phyloP scores from a whole-genome alignment of 2,888 invertebrate genomes.

The Sceliomorpha sp. region DNA sequence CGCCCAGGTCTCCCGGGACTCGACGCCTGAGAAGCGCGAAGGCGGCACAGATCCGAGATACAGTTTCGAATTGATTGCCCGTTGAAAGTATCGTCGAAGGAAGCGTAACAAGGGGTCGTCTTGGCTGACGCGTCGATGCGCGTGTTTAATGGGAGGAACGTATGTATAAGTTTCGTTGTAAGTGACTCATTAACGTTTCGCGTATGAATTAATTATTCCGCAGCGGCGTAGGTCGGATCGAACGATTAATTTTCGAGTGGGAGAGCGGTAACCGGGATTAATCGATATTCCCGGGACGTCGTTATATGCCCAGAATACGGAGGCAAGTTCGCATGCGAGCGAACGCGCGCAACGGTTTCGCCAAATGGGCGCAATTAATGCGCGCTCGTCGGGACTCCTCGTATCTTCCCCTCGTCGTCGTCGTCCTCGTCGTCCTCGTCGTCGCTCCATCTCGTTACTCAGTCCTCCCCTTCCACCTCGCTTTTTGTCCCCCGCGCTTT shows the following conservation, averaged over 20 bases:
- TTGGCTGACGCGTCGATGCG: slow-evolving; percentile 1
- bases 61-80: slow-evolving; percentile 13
- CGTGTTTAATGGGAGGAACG: slow-evolving; percentile 19
- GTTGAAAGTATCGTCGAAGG: slow-evolving; percentile 10
- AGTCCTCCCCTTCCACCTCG: slow-evolving; percentile 13
- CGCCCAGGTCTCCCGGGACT: not conserved
- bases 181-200: slow-evolving; percentile 25
- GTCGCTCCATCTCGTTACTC: slow-evolving; percentile 13
- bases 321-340: slow-evolving; percentile 19
- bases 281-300: slow-evolving; percentile 29
- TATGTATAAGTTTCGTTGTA: slow-evolving; percentile 28
- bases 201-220: slow-evolving; percentile 24
- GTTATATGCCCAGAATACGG: slow-evolving; percentile 8
- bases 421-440: slow-evolving; percentile 3
- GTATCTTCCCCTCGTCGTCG: slow-evolving; percentile 7
- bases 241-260: no score
- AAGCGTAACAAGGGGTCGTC: slow-evolving; percentile 6
- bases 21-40: slow-evolving; percentile 4
- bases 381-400: slow-evolving; percentile 25
- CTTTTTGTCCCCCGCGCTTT: slow-evolving; percentile 17
- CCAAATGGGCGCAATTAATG: slow-evolving; percentile 46
- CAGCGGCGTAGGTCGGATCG: slow-evolving; percentile 26
- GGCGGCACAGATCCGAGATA: slow-evolving; percentile 4
- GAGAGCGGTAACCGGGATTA: slow-evolving; percentile 34
- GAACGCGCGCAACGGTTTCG: slow-evolving; percentile 48